Base-by-base conservation (phyloP, 2,888 invertebrate species). In the Mesoligia furuncula region DNA sequence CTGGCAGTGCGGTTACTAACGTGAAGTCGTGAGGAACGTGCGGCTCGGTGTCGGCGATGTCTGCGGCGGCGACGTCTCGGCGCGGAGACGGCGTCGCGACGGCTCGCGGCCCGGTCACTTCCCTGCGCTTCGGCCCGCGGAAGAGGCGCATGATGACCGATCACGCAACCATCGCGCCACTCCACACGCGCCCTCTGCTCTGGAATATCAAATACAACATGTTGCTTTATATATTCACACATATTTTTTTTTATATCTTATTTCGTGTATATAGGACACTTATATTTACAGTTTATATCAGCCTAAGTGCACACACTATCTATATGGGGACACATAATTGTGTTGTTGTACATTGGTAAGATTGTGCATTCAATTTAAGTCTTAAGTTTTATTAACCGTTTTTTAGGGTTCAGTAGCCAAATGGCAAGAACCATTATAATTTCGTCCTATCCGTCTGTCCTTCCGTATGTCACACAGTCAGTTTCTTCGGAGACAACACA, bases 1-100 rank as follows among this genome's bases (percentile, higher is more conserved):
- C 98, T 81, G 98, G 98, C 87, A 98, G 97, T 86, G 98, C 98
- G 88, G 98, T 98, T 91, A 98, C 98, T 92, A 98, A 97, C 92
- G 98, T 97, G 94, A 98, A 98, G 93, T 98, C 98, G 91, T 94
- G 94, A 85, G 93, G 90, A 87, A 98, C 96, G 85, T 94, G 94
- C 86, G 93, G 91, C 87, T 98, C 96, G 85, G 98, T 98, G 89
- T 97, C 98, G 91, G 92, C 87, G 90, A 91, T 89, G 92, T 92
- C 91, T 90, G 92, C 89, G 91, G 91, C 89, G 90, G 92, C 92
- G 92, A 91, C 93, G 95, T 95, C 95, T 94, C 95, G 89, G 89
- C 95, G 92, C 84, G 96, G 94, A 94, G 96, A 93, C 94, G 95
- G 92, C 91, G 95, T 92, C 93, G 95, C 93, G 89, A 93, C 95